These are phyloP conservation scores for Stomatorhinus walkeri DNA, from an alignment of 2,797 vertebrate genomes.

Conservation along the genomic window DNA sequence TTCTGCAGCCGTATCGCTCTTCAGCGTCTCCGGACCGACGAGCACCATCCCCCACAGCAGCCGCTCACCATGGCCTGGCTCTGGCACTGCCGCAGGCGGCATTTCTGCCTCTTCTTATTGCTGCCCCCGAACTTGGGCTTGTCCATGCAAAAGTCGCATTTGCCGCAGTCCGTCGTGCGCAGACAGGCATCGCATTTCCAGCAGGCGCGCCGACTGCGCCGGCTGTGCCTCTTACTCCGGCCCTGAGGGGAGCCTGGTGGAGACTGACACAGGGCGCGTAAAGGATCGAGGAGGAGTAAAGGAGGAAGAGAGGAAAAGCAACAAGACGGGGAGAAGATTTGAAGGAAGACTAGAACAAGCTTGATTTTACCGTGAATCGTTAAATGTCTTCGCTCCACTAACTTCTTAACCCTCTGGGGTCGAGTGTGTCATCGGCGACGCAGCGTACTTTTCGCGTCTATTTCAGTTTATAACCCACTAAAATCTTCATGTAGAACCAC, in stretches of 20 bases:
- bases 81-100: slow-evolving; percentile 78
- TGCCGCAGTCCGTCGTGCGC: slow-evolving; percentile 73
- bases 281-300: too few species aligned
- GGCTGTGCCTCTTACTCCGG: slow-evolving; percentile 64
- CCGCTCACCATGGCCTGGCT: slow-evolving; percentile 71
- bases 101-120: slow-evolving; percentile 86
- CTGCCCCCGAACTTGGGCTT: slow-evolving; percentile 87
- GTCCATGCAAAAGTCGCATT: slow-evolving; percentile 82
- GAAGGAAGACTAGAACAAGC: neutral
- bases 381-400: neutral
- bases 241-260: slow-evolving; percentile 32
- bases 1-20: neutral
- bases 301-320: neutral
- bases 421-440: too few species aligned
- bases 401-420: neutral
- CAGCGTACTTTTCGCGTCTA: too few species aligned
- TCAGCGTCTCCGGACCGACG: neutral
- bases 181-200: slow-evolving; percentile 77
- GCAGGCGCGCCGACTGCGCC: slow-evolving; percentile 72
- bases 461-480: too few species aligned
- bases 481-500: too few species aligned
- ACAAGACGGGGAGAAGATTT: neutral
- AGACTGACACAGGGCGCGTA: neutral
- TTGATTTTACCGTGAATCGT: neutral
- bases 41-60: neutral